A percentile compares a stretch with the other conserved stretches of the same genome.
Conservation (phyloP, 2,888 invertebrate genomes). For the Coecobrya sp. region DNA sequence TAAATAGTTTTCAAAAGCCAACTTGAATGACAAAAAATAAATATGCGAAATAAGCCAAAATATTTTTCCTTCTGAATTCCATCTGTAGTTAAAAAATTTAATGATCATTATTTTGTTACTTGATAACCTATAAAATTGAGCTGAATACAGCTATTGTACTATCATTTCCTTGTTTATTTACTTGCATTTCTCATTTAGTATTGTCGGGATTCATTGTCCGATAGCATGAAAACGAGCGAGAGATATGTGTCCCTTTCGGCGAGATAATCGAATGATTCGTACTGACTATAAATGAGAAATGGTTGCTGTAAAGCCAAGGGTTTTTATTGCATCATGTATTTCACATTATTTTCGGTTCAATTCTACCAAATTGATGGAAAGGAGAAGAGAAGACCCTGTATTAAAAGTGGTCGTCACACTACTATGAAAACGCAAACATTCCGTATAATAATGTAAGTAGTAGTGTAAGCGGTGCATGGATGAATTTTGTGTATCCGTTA, state of each 20-base stretch:
- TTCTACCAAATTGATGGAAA: conserved; percentile 53
- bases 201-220: too few species aligned
- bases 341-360: conserved; percentile 63
- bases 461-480: neutral
- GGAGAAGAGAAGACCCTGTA: neutral
- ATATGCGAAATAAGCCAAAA: too few species aligned
- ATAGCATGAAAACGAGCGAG: neutral
- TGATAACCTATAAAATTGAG: too few species aligned
- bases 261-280: conserved; percentile 31
- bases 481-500: neutral
- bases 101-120: too few species aligned
- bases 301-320: conserved; percentile 2
- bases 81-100: too few species aligned
- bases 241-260: neutral
- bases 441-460: neutral
- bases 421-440: neutral
- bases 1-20: too few species aligned
- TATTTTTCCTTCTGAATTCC: too few species aligned
- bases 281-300: conserved; percentile 40
- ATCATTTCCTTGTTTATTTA: too few species aligned
- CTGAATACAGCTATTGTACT: too few species aligned
- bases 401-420: neutral
- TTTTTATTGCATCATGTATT: conserved; percentile 53
- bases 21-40: too few species aligned
- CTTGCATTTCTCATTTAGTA: too few species aligned